Conservation (phyloP, 2,888 invertebrate genomes). For the Barypeithes pellucidus region DNA sequence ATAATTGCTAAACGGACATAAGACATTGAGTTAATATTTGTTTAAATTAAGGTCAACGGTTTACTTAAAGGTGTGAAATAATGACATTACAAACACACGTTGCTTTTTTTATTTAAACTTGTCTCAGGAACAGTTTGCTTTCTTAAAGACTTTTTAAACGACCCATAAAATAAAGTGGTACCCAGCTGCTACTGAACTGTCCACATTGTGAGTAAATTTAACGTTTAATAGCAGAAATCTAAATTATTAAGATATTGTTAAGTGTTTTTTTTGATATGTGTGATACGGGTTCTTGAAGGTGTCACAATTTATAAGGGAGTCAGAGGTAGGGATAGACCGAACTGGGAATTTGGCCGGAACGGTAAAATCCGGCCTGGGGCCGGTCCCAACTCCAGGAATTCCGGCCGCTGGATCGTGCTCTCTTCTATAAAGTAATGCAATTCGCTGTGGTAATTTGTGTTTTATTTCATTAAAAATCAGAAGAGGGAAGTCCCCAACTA, state of each 20-base stretch:
- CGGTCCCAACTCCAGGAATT: background rate
- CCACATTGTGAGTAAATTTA: constrained; percentile 27
- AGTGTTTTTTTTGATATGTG: constrained; percentile 7
- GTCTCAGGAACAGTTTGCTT: constrained; percentile 60
- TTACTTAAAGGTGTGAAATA: constrained; percentile 69
- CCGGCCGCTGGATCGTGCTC: no score
- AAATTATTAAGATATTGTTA: constrained; percentile 6
- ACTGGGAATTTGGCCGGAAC: no score
- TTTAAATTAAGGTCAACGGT: constrained; percentile 62
- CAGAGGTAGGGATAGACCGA: no score
- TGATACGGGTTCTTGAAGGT: no score
- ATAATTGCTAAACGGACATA: constrained; percentile 19
- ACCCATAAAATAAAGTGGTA: constrained; percentile 63
- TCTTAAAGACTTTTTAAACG: constrained; percentile 63
- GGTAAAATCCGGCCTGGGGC: no score
- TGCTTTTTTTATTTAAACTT: constrained; percentile 65
- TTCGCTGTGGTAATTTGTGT: no score
- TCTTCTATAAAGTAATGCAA: background rate
- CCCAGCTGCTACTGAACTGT: constrained; percentile 57
- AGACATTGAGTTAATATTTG: constrained; percentile 59
- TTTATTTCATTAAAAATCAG: no score
- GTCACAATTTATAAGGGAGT: no score
- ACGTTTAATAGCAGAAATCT: constrained; percentile 23
- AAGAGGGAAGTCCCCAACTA: no score
- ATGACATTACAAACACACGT: constrained; percentile 67